Evolutionary conservation across 2,888 invertebrate genomes (phyloP), one percentile per base, ranked within the genome.

Genomic region (Leptinotarsa tumamoca): DNA sequence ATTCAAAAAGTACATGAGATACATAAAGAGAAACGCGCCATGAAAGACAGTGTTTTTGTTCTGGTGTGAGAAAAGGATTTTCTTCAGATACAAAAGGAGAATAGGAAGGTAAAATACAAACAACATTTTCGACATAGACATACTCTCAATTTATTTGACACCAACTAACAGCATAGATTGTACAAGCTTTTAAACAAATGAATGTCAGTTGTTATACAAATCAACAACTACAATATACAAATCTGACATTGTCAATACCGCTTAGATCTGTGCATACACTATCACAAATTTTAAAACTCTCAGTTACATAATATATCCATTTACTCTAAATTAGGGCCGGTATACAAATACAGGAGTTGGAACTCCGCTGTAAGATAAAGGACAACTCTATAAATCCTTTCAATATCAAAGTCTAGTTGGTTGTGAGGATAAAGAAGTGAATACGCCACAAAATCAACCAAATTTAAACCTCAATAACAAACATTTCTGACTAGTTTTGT

Each of bases 161-260:
- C 87, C 86, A 86, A 87, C 85, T 87, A 87, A 87, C 86, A 86
- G 86, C 87, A 86, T 84, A 84, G 85, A 87, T 88, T 87, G 86
- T 88, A 88, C 88, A 88, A 88, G 88, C 88, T 84, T 86, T 43
- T 81, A 82, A 78, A 77, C 78, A 78, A 78, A 68, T 76, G 67
- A 73, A 77, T 85, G 83, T 84, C 85, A 85, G 86, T 86, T 85
- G 86, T 87, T 86, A 83, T 82, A 83, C 82, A 84, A 83, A 86
- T 84, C 83, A 84, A 83, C 85, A 87, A 86, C 86, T 86, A 84
- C 83, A 82, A 83, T 85, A 83, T 86, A 85, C 86, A 87, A 85
- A 82, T 86, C 86, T 87, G 87, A 87, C 87, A 87, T 87, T 87
- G 87, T 87, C 87, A 88, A 85, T 88, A 88, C 88, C 85, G 68